phyloP scores from a whole-genome alignment of 1,140 invertebrate genomes.

The Aphaenogaster floridana region DNA sequence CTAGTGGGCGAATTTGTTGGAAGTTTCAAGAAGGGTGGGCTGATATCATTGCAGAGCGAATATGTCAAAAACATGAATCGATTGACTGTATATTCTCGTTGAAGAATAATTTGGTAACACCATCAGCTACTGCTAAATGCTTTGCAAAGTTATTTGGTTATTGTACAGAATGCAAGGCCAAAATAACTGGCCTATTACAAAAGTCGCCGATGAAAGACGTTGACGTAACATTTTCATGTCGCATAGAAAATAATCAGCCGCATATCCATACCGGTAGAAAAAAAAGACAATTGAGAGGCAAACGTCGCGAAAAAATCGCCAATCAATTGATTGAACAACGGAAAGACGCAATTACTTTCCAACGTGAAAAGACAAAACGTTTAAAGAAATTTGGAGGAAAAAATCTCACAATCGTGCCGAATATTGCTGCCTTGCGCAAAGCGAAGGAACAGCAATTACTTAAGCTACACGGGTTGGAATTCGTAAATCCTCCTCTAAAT shows the following conservation, averaged over 20 bases:
- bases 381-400: conserved; percentile 26
- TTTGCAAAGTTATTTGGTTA: conserved; percentile 19
- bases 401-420: not conserved
- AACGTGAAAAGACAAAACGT: not conserved
- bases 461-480: not conserved
- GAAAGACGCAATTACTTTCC: conserved; percentile 25
- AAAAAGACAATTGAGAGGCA: conserved; percentile 10
- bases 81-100: conserved; percentile 12
- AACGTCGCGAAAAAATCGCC: not conserved
- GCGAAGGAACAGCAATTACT: conserved; percentile 33
- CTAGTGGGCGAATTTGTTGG: conserved; percentile 11
- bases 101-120: conserved; percentile 30
- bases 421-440: not conserved
- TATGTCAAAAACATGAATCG: not conserved
- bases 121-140: not conserved
- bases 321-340: not conserved
- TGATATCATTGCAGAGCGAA: conserved; percentile 4
- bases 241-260: not conserved
- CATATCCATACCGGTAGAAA: not conserved
- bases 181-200: conserved; percentile 1
- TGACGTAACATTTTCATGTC: conserved; percentile 6
- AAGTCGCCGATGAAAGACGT: not conserved
- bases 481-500: not conserved
- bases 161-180: conserved; percentile 1
- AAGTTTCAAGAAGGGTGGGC: conserved; percentile 13